Percentiles rank a stretch among this genome's conserved stretches.
phyloP scores from a whole-genome alignment of 2,113 vertebrate genomes.

The Phrynosoma platyrhinos region DNA sequence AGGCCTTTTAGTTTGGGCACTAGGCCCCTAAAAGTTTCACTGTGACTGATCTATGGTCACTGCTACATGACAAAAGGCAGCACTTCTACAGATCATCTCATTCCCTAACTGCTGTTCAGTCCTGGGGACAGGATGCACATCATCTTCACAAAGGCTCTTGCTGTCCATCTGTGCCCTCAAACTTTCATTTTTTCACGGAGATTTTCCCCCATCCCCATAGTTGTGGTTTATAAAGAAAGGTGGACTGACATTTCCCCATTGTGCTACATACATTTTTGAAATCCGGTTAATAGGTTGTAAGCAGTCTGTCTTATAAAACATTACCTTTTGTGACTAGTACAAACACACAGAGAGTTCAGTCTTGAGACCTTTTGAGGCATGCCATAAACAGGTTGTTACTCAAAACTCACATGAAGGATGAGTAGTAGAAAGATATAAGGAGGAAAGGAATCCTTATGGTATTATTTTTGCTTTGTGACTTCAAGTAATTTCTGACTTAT shows the following conservation, averaged over 20 bases:
- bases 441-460: neutral
- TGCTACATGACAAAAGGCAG: neutral
- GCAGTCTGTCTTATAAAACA: neutral
- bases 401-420: neutral
- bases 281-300: neutral
- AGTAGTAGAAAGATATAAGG: neutral
- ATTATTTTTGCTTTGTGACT: no score
- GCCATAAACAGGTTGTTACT: neutral
- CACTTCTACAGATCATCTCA: neutral
- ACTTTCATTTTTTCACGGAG: neutral
- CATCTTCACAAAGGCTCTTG: neutral
- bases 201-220: neutral
- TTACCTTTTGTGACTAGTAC: neutral
- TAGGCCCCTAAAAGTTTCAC: no score
- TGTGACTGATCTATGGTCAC: neutral
- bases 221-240: neutral
- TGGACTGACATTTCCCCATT: accelerated
- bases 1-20: no score
- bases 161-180: accelerated
- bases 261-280: accelerated
- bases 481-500: no score
- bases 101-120: no score
- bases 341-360: neutral
- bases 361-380: neutral
- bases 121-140: no score